These are phyloP conservation scores for Panagrolaimus sp. DNA, from an alignment of 1,140 invertebrate genomes.

Conservation along the genomic window DNA sequence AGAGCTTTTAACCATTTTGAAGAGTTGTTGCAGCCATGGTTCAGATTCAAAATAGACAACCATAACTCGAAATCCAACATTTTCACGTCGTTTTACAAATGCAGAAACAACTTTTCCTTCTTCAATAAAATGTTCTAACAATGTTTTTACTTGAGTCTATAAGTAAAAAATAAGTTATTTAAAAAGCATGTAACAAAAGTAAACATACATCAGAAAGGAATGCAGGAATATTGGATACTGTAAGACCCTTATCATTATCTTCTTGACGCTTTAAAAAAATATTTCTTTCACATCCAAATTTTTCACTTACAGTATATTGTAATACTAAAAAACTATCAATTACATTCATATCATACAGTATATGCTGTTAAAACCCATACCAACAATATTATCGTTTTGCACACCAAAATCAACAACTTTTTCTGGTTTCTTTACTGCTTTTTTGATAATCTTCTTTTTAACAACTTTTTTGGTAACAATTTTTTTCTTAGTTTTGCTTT, in stretches of 20 bases:
- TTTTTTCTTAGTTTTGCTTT: too few species aligned
- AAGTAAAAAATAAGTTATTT: not conserved
- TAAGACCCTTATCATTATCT: slow-evolving; percentile 5
- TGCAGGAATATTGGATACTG: not conserved
- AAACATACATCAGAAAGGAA: slow-evolving; percentile 3
- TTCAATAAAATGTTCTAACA: not conserved
- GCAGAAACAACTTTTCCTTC: slow-evolving; percentile 7
- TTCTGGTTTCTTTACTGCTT: too few species aligned
- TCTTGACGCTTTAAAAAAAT: not conserved
- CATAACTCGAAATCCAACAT: not conserved
- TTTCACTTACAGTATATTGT: not conserved
- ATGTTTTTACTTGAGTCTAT: not conserved
- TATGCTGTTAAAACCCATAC: too few species aligned
- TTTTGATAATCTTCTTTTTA: too few species aligned
- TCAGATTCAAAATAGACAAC: not conserved
- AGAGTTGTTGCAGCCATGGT: not conserved
- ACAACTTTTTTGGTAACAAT: too few species aligned
- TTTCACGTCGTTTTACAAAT: not conserved
- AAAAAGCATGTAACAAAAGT: not conserved
- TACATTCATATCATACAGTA: too few species aligned
- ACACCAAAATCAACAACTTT: too few species aligned
- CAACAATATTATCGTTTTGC: too few species aligned
- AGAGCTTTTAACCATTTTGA: not conserved
- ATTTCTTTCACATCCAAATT: not conserved
- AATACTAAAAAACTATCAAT: not conserved